phyloP scores from a whole-genome alignment of 2,888 invertebrate genomes.

The Brachylomia viminalis region DNA sequence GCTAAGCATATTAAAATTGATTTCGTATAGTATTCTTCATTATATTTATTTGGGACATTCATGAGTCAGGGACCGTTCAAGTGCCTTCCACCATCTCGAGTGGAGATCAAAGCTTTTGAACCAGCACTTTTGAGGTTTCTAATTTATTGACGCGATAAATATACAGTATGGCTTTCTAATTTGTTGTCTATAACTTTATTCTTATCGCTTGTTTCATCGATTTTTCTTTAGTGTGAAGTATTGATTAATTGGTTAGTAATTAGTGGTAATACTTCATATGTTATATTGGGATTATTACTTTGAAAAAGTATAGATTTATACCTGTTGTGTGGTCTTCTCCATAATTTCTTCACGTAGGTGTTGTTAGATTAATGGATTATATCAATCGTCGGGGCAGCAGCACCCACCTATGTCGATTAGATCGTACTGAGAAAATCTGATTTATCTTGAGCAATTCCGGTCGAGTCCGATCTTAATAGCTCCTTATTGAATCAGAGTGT shows the following conservation, averaged over 20 bases:
- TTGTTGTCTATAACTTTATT: conserved; percentile 27
- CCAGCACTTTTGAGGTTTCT: conserved; percentile 46
- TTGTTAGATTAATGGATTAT: conserved; percentile 38
- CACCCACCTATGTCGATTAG: conserved; percentile 26
- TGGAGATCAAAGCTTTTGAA: conserved; percentile 55
- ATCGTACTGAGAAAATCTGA: conserved; percentile 27
- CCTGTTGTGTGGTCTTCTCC: conserved; percentile 29
- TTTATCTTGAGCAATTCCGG: conserved; percentile 33
- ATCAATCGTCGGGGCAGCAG: conserved; percentile 6
- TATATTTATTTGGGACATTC: conserved; percentile 39
- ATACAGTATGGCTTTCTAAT: conserved; percentile 52
- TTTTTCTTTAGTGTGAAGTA: conserved; percentile 20
- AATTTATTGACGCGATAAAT: conserved; percentile 60
- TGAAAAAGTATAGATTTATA: not conserved
- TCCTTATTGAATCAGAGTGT: conserved; percentile 7
- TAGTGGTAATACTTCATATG: conserved; percentile 32
- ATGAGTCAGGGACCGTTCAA: conserved; percentile 49
- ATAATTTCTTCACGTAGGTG: conserved; percentile 34
- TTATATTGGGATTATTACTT: conserved; percentile 8
- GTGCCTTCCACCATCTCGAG: conserved; percentile 61
- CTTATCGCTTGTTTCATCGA: conserved; percentile 48
- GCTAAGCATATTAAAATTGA: conserved; percentile 7
- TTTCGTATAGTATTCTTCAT: conserved; percentile 5
- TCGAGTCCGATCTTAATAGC: not conserved
- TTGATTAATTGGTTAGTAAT: conserved; percentile 44